Conservation (phyloP, 1,140 invertebrate genomes). For the Triops cancriformis region DNA sequence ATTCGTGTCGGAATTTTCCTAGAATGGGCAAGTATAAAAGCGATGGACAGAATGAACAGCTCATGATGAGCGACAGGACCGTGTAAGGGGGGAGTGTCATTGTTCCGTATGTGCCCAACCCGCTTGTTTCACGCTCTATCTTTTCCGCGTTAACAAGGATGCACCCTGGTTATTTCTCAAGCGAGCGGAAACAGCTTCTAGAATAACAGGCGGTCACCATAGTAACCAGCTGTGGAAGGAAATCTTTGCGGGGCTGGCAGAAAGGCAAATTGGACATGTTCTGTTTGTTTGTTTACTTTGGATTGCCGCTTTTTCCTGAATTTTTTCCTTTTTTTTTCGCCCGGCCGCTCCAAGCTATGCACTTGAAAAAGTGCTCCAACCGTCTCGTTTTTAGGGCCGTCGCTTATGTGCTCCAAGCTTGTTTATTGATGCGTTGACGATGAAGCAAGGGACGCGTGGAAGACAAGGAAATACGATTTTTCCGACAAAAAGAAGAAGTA, state of each 20-base stretch:
- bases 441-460: neutral
- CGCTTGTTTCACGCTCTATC: neutral
- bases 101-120: neutral
- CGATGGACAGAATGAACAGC: neutral
- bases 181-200: neutral
- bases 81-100: neutral
- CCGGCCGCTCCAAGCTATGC: neutral
- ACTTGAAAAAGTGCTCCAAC: neutral
- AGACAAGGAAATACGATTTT: neutral
- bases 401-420: constrained; percentile 5
- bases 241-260: neutral
- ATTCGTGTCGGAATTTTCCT: neutral
- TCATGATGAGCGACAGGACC: neutral
- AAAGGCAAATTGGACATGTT: constrained; percentile 3
- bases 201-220: constrained; percentile 4
- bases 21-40: neutral
- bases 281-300: constrained; percentile 8
- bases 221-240: neutral
- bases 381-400: neutral
- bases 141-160: constrained; percentile 3
- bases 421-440: constrained; percentile 13
- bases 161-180: neutral
- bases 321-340: no score
- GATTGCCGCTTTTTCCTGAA: neutral
- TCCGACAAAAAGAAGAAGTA: neutral